Evolutionary conservation across 1,140 invertebrate genomes (phyloP).

Genomic region (Drosophila paulistorum): DNA sequence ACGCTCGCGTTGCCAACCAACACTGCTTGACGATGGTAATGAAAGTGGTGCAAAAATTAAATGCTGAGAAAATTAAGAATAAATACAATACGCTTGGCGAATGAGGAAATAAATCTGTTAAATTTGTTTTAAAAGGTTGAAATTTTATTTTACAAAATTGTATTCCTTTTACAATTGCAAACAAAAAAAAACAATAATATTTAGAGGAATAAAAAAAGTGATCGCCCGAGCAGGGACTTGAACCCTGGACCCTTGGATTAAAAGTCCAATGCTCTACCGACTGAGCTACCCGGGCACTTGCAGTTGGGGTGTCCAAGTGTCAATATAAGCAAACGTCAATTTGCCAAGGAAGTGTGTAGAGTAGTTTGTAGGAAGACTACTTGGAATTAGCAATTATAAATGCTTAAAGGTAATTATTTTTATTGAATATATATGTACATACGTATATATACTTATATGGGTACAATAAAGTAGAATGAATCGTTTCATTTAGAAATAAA

Average conservation of each 20-base stretch:
- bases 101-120: too few relatives aligned
- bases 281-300: conserved; percentile 89
- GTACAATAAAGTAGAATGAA: too few relatives aligned
- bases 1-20: conserved; percentile 22
- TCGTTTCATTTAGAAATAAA: too few relatives aligned
- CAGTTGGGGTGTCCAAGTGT: neutral
- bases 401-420: too few relatives aligned
- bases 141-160: neutral
- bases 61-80: neutral
- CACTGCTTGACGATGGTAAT: neutral
- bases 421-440: too few relatives aligned
- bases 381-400: too few relatives aligned
- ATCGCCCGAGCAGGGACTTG: conserved; percentile 91
- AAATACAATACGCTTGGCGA: neutral
- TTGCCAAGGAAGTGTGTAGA: too few relatives aligned
- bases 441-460: too few relatives aligned
- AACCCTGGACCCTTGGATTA: conserved; percentile 92
- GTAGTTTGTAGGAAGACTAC: too few relatives aligned
- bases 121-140: too few relatives aligned
- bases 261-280: conserved; percentile 92
- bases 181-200: neutral
- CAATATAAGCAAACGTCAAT: neutral
- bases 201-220: neutral
- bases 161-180: neutral
- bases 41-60: neutral